Conservation (phyloP, 2,113 vertebrate species). For the Chaenocephalus aceratus region DNA sequence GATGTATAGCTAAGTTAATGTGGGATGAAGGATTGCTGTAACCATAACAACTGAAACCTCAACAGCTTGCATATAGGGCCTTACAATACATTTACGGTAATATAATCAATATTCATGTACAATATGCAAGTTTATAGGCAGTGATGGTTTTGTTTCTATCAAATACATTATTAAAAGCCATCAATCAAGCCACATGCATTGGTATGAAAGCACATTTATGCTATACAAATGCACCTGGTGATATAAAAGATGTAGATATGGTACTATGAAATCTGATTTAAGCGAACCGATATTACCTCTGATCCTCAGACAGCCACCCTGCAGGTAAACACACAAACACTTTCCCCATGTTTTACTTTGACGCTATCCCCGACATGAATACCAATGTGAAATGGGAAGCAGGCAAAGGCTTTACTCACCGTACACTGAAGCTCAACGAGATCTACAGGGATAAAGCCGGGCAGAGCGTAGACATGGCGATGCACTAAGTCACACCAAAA, state of each 20-base stretch:
- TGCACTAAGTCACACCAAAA: conserved; percentile 3
- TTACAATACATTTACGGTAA: not conserved
- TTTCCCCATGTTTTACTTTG: not conserved
- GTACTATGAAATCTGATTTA: not conserved
- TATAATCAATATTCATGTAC: not conserved
- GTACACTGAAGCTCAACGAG: not conserved
- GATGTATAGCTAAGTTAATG: not conserved
- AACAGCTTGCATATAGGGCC: not conserved
- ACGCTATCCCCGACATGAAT: conserved; percentile 10
- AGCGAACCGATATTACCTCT: not conserved
- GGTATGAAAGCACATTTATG: not conserved
- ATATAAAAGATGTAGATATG: conserved; percentile 1
- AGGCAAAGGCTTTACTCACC: conserved; percentile 37
- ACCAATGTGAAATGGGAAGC: conserved; percentile 7
- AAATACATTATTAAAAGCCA: not conserved
- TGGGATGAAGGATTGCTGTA: conserved; percentile 13
- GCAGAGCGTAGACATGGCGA: not conserved
- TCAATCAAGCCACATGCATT: not conserved
- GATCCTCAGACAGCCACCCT: conserved; percentile 12
- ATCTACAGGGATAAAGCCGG: conserved; percentile 8
- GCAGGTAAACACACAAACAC: not conserved
- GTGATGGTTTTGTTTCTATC: not conserved
- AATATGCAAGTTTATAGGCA: not conserved
- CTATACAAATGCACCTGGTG: not conserved
- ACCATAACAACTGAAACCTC: conserved; percentile 32